phyloP scores from a whole-genome alignment of 2,113 vertebrate genomes.

The Hyperopisus bebe region DNA sequence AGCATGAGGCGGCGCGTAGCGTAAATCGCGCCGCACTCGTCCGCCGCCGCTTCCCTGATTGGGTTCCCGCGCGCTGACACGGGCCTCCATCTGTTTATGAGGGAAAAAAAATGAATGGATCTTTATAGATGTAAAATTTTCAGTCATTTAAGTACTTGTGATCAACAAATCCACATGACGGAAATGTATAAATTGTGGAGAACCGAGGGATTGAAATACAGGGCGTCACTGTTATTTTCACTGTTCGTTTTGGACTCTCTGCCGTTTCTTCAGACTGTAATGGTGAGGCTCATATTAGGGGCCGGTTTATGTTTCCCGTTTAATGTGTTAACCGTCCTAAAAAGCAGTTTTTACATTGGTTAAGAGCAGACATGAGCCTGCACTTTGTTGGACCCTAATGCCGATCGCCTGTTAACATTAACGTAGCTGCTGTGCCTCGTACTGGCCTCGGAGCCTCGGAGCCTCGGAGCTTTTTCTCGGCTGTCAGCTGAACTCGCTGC shows the following conservation, averaged over 20 bases:
- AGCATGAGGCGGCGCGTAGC: neutral
- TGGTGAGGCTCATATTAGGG: neutral
- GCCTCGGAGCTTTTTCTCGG: neutral
- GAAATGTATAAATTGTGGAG: neutral
- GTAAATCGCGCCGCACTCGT: neutral
- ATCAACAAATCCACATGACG: neutral
- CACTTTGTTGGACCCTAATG: neutral
- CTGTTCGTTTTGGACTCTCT: neutral
- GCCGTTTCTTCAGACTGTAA: neutral
- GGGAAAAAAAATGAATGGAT: neutral
- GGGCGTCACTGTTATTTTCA: neutral
- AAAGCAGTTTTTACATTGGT: neutral
- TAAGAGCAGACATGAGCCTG: neutral
- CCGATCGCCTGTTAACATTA: neutral
- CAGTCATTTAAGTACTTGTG: neutral
- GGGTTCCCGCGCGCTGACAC: neutral
- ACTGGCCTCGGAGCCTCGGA: neutral
- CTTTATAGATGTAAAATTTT: neutral
- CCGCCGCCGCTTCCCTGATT: neutral
- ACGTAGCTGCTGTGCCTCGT: neutral
- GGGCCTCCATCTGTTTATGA: conserved; percentile 11
- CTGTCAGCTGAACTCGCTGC: neutral
- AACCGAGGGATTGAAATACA: neutral
- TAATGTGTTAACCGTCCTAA: neutral
- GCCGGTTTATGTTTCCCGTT: neutral